Evolutionary conservation across 2,113 vertebrate genomes (phyloP).

Genomic region (Ochotona curzoniae): DNA sequence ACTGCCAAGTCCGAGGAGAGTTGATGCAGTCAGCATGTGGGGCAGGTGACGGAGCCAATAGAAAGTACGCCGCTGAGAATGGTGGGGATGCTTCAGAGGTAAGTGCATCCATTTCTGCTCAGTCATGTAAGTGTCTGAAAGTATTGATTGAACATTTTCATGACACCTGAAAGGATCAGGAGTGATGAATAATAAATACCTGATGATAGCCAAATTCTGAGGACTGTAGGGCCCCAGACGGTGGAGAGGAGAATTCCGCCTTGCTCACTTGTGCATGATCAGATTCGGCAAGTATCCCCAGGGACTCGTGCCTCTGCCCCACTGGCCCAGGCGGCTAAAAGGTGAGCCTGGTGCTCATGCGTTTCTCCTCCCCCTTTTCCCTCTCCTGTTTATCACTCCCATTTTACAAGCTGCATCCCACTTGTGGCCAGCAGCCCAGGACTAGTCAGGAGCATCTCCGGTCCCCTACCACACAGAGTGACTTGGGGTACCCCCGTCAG

Average conservation of each 20-base stretch:
- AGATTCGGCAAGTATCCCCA: background rate
- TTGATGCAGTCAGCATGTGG: constrained; percentile 1
- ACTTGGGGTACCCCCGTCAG: background rate
- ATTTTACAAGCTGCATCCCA: background rate
- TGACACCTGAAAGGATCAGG: constrained; percentile 63
- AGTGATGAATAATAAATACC: constrained; percentile 75
- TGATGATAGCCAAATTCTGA: constrained; percentile 61
- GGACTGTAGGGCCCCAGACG: constrained; percentile 6
- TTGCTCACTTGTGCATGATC: background rate
- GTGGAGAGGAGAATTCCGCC: background rate
- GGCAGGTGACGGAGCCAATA: constrained; percentile 28
- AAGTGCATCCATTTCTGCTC: constrained; percentile 63
- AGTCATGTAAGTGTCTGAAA: constrained; percentile 73
- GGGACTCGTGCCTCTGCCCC: background rate
- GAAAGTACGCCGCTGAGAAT: constrained; percentile 34
- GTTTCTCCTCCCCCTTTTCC: background rate
- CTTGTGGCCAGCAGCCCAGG: background rate
- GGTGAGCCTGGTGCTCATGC: background rate
- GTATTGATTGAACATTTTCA: constrained; percentile 78
- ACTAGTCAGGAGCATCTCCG: background rate
- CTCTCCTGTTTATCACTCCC: background rate
- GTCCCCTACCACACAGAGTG: background rate
- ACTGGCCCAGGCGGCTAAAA: background rate
- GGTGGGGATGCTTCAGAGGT: constrained; percentile 47
- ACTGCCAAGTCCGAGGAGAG: background rate